Conservation (phyloP, 2,888 invertebrate species). For the Isoperla grammatica region DNA sequence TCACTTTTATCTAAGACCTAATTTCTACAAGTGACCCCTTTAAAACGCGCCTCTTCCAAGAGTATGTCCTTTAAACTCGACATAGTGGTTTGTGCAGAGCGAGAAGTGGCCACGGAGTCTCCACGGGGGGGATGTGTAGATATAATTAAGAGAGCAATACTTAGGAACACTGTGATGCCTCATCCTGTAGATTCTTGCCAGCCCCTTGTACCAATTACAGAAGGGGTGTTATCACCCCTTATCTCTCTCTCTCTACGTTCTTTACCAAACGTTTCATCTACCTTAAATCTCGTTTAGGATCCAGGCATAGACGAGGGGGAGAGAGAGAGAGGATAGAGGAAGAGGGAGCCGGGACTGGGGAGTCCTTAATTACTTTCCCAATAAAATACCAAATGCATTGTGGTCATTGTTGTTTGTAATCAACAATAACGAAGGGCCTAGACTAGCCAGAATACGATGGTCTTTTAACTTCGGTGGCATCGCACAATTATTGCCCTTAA, state of each 20-base stretch:
- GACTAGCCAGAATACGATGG: too few species aligned
- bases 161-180: slow-evolving; percentile 8
- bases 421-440: background rate
- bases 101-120: too few species aligned
- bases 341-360: slow-evolving; percentile 16
- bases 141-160: slow-evolving; percentile 15
- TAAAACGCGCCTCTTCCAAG: too few species aligned
- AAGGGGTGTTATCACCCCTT: slow-evolving; percentile 25
- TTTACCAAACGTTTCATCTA: slow-evolving; percentile 13
- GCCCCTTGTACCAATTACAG: slow-evolving; percentile 27
- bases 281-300: slow-evolving; percentile 15
- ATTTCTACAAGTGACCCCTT: too few species aligned
- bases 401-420: slow-evolving; percentile 23
- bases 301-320: background rate
- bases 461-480: too few species aligned
- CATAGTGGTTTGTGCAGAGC: too few species aligned
- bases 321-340: slow-evolving; percentile 10
- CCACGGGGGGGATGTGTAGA: background rate
- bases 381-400: slow-evolving; percentile 27
- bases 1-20: too few species aligned
- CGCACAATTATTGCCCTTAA: too few species aligned
- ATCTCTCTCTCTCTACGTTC: slow-evolving; percentile 20
- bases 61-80: too few species aligned
- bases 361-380: slow-evolving; percentile 29
- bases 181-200: background rate